Base-by-base conservation (phyloP, 1,140 invertebrate genomes). In the Hylyphantes graminicola region DNA sequence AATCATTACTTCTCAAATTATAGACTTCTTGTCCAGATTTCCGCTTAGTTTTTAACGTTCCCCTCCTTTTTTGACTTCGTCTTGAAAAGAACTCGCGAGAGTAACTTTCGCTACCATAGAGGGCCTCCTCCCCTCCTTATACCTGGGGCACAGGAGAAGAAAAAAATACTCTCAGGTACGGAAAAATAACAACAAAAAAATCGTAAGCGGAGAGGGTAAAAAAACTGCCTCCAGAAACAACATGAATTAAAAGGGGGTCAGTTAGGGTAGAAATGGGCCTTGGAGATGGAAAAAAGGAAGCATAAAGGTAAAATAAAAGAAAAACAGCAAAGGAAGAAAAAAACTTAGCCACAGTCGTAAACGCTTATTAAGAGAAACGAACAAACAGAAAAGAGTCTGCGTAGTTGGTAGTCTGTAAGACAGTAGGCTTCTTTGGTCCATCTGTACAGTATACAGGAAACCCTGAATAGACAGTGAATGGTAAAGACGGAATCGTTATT, bases 1-100 rank as follows among this genome's bases (percentile, higher is more conserved):
- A 73, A 81, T 81, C 79, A 81, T 81, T 81, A 73, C 79, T 81
- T 72, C 67, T 19, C 79, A 81, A 81, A 81, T 81, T 81, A 81
- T 81, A 81, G 79, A 72, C 68, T 73, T 81, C 79, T 59, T 61
- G 48, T 68, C 63, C 73, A 64, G 67, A 73, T 81, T 81, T 81
- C 79, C 79, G 68, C 57, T 73, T 55, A 73, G 67, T 73, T 55
- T 21, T 55, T 13, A 50, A 9, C 19, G n/a, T 13, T 19, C 63
- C 63, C 63, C 75, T 64, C 17, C 17, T 19, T 57, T n/a, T 48
- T 35, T 50, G 35, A n/a, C 21, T 15, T n/a, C 21, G 11, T 51
- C 59, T 59, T 65, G 35, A 35, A 35, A 35, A 35, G 5, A 35
- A 2, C 35, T 35, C 35, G 35, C 35, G 35, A 35, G 35, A 78